Evolutionary conservation across 2,113 vertebrate genomes (phyloP), one percentile per base, ranked within the genome.

Genomic region (Ctenomys sociabilis): DNA sequence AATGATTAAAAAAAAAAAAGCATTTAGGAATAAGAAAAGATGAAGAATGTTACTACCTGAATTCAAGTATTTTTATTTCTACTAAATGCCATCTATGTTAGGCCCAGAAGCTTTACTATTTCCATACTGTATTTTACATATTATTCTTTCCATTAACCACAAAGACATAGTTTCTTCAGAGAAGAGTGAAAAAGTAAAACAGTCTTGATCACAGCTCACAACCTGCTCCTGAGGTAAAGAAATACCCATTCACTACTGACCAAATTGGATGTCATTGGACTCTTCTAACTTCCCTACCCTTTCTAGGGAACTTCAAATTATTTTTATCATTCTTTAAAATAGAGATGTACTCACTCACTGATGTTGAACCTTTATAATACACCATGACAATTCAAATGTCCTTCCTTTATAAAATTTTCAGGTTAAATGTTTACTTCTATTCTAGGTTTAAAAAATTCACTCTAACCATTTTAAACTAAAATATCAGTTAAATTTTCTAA

Each of bases 401-500:
- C 54, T 68, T 68, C 16, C 49, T 86, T 88, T 57, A 85, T 73
- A 37, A 73, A 73, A 73, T 86, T 88, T n/a, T 16, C 72, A 73
- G 17, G 14, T 1, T 57, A 64, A 64, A 66, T 30, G 12, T 9
- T 77, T 49, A 85, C 43, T 85, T 88, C 26, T 85, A 72, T 80
- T 88, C 63, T 12, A 73, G 77, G 22, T 91, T 81, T 54, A 59
- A 59, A 73, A 72, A 26, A 45, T 7, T 26, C 37, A 95, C 54
- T 85, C 57, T 85, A 24, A 64, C 9, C 32, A 59, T 37, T 93
- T 96, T 68, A 11, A 82, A 83, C 54, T 84, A 40, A 83, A 93
- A 68, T 85, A 63, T 86, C 59, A 70, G 77, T 57, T 84, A 72
- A 81, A 85, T 26, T 37, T 68, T 75, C 16, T 85, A 82, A 77